Percentiles rank a stretch among this genome's conserved stretches.
These are phyloP conservation scores for Rattus rattus DNA, from an alignment of 2,113 vertebrate species.

Conservation along the genomic window DNA sequence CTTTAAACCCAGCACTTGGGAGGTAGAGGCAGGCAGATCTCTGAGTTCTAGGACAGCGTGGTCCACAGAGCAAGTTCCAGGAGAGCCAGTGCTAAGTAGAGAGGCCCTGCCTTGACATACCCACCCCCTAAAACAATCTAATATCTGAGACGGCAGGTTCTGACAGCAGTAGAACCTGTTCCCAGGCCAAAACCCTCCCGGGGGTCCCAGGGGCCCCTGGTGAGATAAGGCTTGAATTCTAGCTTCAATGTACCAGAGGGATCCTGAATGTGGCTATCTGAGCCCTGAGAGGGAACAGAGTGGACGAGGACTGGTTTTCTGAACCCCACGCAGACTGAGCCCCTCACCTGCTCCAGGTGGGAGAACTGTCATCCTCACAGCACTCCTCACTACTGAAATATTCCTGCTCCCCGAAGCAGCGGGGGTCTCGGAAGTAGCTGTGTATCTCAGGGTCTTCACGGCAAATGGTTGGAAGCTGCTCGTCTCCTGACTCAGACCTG, in stretches of 20 bases:
- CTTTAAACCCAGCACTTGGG: neutral
- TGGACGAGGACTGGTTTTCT: too few species aligned
- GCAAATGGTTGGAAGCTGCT: constrained; percentile 92
- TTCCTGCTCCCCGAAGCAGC: constrained; percentile 90
- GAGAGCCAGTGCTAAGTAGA: neutral
- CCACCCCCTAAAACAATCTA: neutral
- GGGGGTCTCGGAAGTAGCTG: constrained; percentile 90
- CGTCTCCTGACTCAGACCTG: constrained; percentile 94
- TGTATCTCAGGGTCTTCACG: constrained; percentile 89
- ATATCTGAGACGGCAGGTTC: neutral
- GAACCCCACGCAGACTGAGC: rapidly evolving
- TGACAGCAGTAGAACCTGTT: neutral
- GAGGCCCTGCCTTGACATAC: neutral
- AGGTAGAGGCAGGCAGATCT: neutral
- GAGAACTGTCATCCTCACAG: constrained; percentile 94
- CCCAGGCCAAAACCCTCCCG: neutral
- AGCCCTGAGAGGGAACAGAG: neutral
- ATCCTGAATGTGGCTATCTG: neutral
- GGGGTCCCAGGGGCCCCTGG: neutral
- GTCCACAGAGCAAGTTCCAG: neutral
- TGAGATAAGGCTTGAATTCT: neutral
- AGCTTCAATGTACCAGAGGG: neutral
- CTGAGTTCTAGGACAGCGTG: neutral
- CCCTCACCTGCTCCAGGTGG: constrained; percentile 92
- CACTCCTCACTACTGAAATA: constrained; percentile 98